Evolutionary conservation across 2,888 invertebrate genomes (phyloP), one percentile per base, ranked within the genome.

Genomic region (Apamea epomidion): DNA sequence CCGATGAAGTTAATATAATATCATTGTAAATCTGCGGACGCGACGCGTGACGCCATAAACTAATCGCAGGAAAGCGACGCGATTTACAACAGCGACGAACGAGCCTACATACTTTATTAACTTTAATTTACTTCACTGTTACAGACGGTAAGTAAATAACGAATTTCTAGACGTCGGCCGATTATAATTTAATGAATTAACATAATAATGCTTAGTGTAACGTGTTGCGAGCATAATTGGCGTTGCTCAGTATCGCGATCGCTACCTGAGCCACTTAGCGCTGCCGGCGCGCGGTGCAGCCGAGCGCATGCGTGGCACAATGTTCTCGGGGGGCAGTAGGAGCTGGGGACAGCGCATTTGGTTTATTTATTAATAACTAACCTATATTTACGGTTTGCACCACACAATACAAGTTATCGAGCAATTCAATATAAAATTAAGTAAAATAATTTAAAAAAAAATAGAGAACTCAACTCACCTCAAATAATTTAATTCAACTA

Each of bases 41-140:
- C 73, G 54, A 64, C 67, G 78, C 82, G 67, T 74, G 81, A 71
- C 81, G 58, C 25, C 74, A 58, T 74, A 67, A 68, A 81, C 42
- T 68, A 81, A 74, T 76, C 80, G 48, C 16, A 62, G n/a, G 25
- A 65, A 62, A 70, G 74, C 70, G 42, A 83, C 71, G 60, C 58
- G 25, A 73, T 32, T 14, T 51, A 70, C 64, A 37, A 32, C 75
- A 45, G 29, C 42, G 72, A 21, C 51, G 37, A 64, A 69, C 71
- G 60, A 70, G 45, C 45, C 4, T 4, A 48, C 80, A 12, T 29
- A 45, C 45, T 54, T 25, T 81, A 70, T 48, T 48, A n/a, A 73
- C 45, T 60, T 51, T 16, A 60, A 60, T 71, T 45, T 54, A 45
- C n/a, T 82, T 37, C 32, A 32, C 67, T 77, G 42, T 62, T 42